Evolutionary conservation across 2,797 vertebrate species (phyloP), one percentile per base, ranked within the genome.

Genomic region (Parotocinclus haroldoi): DNA sequence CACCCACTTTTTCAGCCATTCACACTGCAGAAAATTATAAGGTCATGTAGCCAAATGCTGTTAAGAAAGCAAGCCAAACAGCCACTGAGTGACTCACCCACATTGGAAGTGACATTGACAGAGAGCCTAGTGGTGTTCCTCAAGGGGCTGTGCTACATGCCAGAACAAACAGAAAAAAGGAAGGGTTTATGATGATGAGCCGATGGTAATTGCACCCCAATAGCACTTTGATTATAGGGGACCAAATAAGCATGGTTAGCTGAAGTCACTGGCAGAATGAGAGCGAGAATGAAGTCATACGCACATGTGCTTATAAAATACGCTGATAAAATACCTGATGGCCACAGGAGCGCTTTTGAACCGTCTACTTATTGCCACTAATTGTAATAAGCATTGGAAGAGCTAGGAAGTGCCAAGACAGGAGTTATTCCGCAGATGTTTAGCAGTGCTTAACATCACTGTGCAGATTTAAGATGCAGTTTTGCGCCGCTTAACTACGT

Each of bases 141-240:
- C 9, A 17, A 48, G 42, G 11, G 65, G 58, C 12, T 60, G 40
- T 13, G 44, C 42, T 52, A 48, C 62, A 17, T 63, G 52, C 59
- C 56, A 56, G 40, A 58, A 67, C 27, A 63, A 67, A 72, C 53
- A 57, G 40, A 62, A 27, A 61, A 14, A 48, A 62, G 57, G 54
- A 58, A 57, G 67, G 48, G 51, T 50, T 69, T 63, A 65, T 71
- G 10, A 68, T 55, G 63, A 65, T 65, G 63, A 52, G 54, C 53
- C 58, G 55, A 54, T 49, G 60, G 63, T 63, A 68, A 62, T 54
- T 65, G 71, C 59, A 57, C 68, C 59, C 57, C 70, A 69, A 73
- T 64, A 56, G 63, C 17, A 37, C 62, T 17, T 17, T 16, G 48
- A 69, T 69, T 74, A 66, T 63, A 72, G 51, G 48, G 36, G 46